Evolutionary conservation across 2,888 invertebrate species (phyloP).

Genomic region (Crepidodera aurea): DNA sequence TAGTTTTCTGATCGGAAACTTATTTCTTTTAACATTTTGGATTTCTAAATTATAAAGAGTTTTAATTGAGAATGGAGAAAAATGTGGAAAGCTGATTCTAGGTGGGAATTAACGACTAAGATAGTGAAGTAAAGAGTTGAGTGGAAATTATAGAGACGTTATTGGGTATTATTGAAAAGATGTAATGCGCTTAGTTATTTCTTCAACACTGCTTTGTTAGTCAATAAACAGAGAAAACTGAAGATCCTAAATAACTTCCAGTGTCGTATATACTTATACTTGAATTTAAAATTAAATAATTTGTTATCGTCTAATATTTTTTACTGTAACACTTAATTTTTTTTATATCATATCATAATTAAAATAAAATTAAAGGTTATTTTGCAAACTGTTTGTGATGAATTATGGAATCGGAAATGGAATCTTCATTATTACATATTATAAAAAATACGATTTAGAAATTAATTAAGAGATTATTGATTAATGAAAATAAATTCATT

Average conservation of each 20-base stretch:
- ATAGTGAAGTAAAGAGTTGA: conserved; percentile 11
- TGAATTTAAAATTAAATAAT: neutral
- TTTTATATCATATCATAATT: too few relatives aligned
- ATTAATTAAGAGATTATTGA: too few relatives aligned
- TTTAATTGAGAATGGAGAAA: neutral
- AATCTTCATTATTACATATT: too few relatives aligned
- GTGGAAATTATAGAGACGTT: conserved; percentile 9
- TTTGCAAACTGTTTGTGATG: too few relatives aligned
- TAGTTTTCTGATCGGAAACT: too few relatives aligned
- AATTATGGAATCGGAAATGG: too few relatives aligned
- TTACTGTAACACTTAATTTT: too few relatives aligned
- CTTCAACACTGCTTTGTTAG: conserved; percentile 18
- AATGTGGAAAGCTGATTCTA: conserved; percentile 8
- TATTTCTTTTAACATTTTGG: neutral
- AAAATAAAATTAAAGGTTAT: too few relatives aligned
- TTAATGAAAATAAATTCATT: too few relatives aligned
- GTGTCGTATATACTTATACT: neutral
- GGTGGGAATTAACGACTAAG: neutral
- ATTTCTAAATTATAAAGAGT: neutral
- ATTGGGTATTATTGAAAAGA: conserved; percentile 15
- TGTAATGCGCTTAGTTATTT: conserved; percentile 23
- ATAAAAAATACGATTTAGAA: too few relatives aligned
- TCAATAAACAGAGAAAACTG: conserved; percentile 13
- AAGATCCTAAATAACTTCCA: conserved; percentile 7
- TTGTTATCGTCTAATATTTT: too few relatives aligned